Evolutionary conservation across 2,888 invertebrate genomes (phyloP).

Genomic region (Lasius platythorax): DNA sequence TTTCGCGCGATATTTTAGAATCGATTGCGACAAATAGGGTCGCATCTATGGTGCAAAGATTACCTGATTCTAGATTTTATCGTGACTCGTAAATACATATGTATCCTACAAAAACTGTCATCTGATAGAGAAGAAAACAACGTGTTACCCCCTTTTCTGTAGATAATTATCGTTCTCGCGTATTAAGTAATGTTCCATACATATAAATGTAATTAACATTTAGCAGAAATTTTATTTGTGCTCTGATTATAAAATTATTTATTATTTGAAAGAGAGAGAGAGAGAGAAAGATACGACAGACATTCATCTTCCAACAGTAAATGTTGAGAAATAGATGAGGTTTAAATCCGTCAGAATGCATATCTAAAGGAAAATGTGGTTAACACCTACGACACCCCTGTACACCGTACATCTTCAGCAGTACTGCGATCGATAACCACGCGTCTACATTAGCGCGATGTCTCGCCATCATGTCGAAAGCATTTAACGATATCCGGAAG

Average conservation of each 20-base stretch:
- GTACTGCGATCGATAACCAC: slow-evolving; percentile 41
- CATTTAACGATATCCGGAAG: slow-evolving; percentile 35
- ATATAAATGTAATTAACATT: not conserved
- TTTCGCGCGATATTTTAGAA: slow-evolving; percentile 20
- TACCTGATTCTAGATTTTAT: not conserved
- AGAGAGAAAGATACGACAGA: not conserved
- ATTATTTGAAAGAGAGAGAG: not conserved
- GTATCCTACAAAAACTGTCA: not conserved
- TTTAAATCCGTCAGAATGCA: not conserved
- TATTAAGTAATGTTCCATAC: not conserved
- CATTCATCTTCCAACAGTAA: not conserved
- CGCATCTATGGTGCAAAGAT: not conserved
- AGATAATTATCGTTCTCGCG: not conserved
- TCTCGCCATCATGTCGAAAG: slow-evolving; percentile 21
- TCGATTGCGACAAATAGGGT: slow-evolving; percentile 13
- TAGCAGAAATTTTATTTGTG: not conserved
- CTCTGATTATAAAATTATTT: not conserved
- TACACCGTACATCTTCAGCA: slow-evolving; percentile 1
- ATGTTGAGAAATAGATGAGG: not conserved
- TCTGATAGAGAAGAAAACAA: not conserved
- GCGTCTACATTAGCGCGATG: slow-evolving; percentile 13
- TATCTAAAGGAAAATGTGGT: slow-evolving; percentile 12
- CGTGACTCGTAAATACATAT: not conserved
- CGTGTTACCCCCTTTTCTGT: not conserved
- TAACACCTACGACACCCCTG: not conserved